Base-by-base conservation (phyloP, 2,113 vertebrate genomes). In the Trogon melanurus region DNA sequence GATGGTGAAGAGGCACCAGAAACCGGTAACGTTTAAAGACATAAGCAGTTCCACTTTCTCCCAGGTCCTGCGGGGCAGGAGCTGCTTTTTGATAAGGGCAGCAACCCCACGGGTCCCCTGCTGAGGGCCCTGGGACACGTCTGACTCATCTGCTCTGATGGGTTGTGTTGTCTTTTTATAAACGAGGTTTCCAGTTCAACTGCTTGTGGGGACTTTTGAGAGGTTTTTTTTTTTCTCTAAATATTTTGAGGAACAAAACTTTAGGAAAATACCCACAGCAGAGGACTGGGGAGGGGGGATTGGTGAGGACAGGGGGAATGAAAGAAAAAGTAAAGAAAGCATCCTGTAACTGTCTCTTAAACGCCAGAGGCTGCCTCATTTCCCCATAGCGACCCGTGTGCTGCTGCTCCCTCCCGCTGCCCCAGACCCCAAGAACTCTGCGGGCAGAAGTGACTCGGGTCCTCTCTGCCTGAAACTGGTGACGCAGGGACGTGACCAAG, bases 221-320 rank as follows among this genome's bases (percentile, higher is more conserved):
- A 29, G 36, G 62, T 5, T 1, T 2, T 11, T 64, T 78, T 38
- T 84, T 60, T 93, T 45, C 41, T 41, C 41, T 41, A 41, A 45
- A 11, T 66, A 69, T 81, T 97, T 96, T 96, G 93, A 97, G 96
- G 95, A 95, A 95, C 76, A 74, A 92, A 96, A 94, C 79, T 75
- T 81, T 11, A 69, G 79, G 79, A 93, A 96, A 97, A 95, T 69
- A 94, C 95, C 95, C 88, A 86, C 56, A 86, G 76, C 36, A 66
- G 45, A 69, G 61, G 96, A 91, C 36, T 56, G 81, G 48, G 18
- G 29, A 16, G n/a, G 50, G 26, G 4, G 18, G 29, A 9, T 7
- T 36, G 36, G 36, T 36, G 36, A 22, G 6, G 3, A 58, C 36
- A 10, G 41, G 41, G 41, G 41, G 41, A 41, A 41, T 41, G 13